Percentiles rank a stretch among this genome's conserved stretches.
These are phyloP conservation scores for Eueremaeus valkanovi DNA, from an alignment of 2,888 invertebrate genomes.

Conservation along the genomic window DNA sequence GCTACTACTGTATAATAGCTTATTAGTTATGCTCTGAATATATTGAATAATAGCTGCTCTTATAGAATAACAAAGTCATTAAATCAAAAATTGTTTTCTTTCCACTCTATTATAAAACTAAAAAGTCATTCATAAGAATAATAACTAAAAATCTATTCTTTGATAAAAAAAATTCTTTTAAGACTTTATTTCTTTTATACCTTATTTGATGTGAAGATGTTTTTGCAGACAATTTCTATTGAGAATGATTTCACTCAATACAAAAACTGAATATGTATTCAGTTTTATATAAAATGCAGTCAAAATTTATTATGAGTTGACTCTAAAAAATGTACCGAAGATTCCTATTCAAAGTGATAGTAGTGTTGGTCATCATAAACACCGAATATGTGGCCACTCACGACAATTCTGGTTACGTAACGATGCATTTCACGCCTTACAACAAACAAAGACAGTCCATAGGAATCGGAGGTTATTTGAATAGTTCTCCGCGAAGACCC, in stretches of 20 bases:
- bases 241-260: no score
- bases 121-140: background rate
- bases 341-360: background rate
- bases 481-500: background rate
- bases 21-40: background rate
- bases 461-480: conserved; percentile 13
- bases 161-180: background rate
- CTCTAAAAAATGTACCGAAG: no score
- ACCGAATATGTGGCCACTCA: background rate
- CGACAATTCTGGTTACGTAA: background rate
- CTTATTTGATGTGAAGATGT: background rate
- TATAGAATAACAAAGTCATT: background rate
- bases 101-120: background rate
- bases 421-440: conserved; percentile 3
- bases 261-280: background rate
- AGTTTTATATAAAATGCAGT: background rate
- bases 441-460: background rate
- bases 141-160: background rate
- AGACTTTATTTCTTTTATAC: background rate
- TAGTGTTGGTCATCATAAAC: background rate
- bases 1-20: background rate
- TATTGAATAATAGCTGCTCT: background rate
- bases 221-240: background rate
- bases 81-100: background rate
- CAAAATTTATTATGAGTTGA: background rate